Evolutionary conservation across 2,113 vertebrate genomes (phyloP).

Genomic region (Marmota flaviventris): DNA sequence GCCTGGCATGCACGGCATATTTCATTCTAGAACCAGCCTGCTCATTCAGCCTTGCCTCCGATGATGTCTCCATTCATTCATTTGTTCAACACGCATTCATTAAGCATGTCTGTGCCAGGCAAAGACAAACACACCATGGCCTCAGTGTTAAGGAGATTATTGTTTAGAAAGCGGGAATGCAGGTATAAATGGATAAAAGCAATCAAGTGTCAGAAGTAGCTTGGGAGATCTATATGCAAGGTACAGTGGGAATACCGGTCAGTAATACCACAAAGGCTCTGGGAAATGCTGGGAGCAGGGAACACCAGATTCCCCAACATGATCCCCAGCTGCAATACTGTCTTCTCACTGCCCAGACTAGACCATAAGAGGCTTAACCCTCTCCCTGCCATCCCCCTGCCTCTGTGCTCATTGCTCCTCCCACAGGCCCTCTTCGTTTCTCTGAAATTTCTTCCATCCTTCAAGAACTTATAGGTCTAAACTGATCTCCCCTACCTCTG

Average conservation of each 20-base stretch:
- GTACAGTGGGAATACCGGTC: rapidly evolving
- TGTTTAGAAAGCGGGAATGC: not conserved
- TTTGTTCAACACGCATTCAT: not conserved
- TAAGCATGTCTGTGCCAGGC: not conserved
- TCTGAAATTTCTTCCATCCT: not conserved
- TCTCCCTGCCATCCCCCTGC: not conserved
- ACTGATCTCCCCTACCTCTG: not conserved
- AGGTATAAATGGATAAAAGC: not conserved
- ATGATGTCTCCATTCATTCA: not conserved
- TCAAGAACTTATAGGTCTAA: not conserved
- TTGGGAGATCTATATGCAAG: not conserved
- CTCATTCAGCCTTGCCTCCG: not conserved
- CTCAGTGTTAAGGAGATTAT: not conserved
- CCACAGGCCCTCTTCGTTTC: not conserved
- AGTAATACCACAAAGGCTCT: rapidly evolving
- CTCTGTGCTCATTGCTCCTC: not conserved
- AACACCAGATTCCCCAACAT: rapidly evolving
- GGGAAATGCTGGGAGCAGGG: not conserved
- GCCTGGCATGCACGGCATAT: too few relatives aligned
- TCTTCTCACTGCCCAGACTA: not conserved
- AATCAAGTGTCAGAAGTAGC: not conserved
- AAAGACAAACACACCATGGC: not conserved
- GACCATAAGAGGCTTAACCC: not conserved
- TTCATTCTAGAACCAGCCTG: not conserved
- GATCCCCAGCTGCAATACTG: not conserved